These are phyloP conservation scores for Oedothorax gibbosus DNA, from an alignment of 1,140 invertebrate genomes.

Conservation along the genomic window DNA sequence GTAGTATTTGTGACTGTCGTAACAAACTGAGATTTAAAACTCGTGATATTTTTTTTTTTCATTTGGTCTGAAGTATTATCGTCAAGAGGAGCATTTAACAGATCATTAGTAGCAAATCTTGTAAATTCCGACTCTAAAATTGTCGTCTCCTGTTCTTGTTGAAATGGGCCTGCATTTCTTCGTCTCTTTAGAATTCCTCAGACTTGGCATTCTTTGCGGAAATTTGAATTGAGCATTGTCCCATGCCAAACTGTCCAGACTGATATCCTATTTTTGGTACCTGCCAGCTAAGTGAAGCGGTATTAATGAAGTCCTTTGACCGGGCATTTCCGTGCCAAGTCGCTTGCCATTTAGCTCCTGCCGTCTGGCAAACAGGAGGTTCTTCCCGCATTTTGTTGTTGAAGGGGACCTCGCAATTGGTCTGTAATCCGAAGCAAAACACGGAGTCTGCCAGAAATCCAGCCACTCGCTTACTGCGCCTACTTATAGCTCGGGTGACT, in stretches of 20 bases:
- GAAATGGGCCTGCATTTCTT: too few relatives aligned
- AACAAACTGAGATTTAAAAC: too few relatives aligned
- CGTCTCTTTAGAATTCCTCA: too few relatives aligned
- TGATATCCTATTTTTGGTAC: constrained; percentile 28
- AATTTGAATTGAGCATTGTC: constrained; percentile 34
- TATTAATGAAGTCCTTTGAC: constrained; percentile 58
- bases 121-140: too few relatives aligned
- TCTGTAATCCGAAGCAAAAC: constrained; percentile 57
- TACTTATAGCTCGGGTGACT: constrained; percentile 53
- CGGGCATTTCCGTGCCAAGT: constrained; percentile 39
- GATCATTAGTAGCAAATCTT: too few relatives aligned
- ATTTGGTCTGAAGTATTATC: too few relatives aligned
- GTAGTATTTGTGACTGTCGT: too few relatives aligned
- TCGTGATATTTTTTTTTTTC: too few relatives aligned
- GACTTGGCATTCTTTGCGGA: constrained; percentile 4
- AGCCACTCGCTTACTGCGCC: constrained; percentile 35
- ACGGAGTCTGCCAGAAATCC: constrained; percentile 46
- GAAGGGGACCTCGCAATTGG: constrained; percentile 49
- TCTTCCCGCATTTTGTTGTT: constrained; percentile 27
- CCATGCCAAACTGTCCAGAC: constrained; percentile 34
- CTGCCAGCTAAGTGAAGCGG: constrained; percentile 45
- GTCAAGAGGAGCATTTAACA: too few relatives aligned
- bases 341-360: constrained; percentile 26
- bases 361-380: constrained; percentile 25
- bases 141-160: too few relatives aligned